A percentile compares a stretch with the other conserved stretches of the same genome.
Conservation (phyloP, 1,140 invertebrate genomes). For the Drosophila trapezifrons region DNA sequence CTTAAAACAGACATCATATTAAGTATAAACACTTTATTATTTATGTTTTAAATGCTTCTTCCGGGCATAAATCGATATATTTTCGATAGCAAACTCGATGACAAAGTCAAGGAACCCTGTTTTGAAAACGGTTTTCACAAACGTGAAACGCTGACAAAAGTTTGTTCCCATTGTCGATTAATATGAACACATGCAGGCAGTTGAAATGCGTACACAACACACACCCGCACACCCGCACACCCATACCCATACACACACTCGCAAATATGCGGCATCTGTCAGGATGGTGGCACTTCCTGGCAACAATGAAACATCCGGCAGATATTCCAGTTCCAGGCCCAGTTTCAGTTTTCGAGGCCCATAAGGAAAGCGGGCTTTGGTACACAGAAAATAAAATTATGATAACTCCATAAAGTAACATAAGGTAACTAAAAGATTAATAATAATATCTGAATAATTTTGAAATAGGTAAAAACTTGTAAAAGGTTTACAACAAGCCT, state of each 20-base stretch:
- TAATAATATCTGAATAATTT: background rate
- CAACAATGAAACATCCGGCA: conserved; percentile 41
- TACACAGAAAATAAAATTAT: background rate
- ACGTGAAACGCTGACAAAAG: conserved; percentile 51
- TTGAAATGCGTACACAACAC: conserved; percentile 17
- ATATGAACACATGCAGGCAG: conserved; percentile 30
- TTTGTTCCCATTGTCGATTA: conserved; percentile 49
- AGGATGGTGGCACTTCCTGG: conserved; percentile 16
- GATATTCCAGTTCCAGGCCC: conserved; percentile 21
- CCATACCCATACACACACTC: conserved; percentile 6
- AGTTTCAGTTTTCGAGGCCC: conserved; percentile 24
- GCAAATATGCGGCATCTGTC: conserved; percentile 33
- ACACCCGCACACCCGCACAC: conserved; percentile 4
- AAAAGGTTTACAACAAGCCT: too few relatives aligned
- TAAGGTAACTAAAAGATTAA: accelerated
- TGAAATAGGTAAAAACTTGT: too few relatives aligned
- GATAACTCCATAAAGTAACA: too few relatives aligned
- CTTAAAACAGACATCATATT: too few relatives aligned
- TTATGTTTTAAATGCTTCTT: too few relatives aligned
- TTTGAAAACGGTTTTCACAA: background rate
- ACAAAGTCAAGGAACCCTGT: conserved; percentile 5
- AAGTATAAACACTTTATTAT: too few relatives aligned
- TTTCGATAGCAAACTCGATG: background rate
- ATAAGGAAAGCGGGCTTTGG: background rate
- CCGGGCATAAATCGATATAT: too few relatives aligned